A percentile compares a stretch with the other conserved stretches of the same genome.
Evolutionary conservation across 2,113 vertebrate genomes (phyloP).

Genomic region (Xiphophorus maculatus): DNA sequence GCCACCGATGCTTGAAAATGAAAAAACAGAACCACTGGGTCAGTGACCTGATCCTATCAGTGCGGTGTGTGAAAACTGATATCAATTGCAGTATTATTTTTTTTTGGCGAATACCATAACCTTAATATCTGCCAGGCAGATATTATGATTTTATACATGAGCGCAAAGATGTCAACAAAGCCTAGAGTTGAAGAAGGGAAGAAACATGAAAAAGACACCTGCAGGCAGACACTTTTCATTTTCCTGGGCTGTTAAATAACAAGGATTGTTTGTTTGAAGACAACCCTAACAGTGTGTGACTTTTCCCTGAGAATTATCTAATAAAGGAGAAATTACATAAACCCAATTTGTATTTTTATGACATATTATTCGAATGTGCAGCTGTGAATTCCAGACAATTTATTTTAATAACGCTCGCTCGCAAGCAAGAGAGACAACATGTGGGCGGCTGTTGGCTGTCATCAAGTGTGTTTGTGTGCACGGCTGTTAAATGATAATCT

Average conservation of each 20-base stretch:
- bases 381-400: constrained; percentile 35
- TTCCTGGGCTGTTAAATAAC: neutral
- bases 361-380: constrained; percentile 27
- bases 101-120: too few relatives aligned
- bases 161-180: neutral
- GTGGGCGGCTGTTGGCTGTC: constrained; percentile 60
- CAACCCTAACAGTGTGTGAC: neutral
- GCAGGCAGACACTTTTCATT: neutral
- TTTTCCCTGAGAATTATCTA: constrained; percentile 22
- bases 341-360: constrained; percentile 25
- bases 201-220: neutral
- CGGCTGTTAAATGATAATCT: constrained; percentile 62
- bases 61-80: too few relatives aligned
- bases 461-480: constrained; percentile 50
- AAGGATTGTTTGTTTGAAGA: neutral
- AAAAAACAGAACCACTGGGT: neutral
- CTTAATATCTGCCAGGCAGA: too few relatives aligned
- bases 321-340: constrained; percentile 39
- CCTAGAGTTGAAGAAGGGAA: neutral
- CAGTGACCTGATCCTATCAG: neutral
- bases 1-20: too few relatives aligned
- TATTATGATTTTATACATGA: neutral
- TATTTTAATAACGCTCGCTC: constrained; percentile 24
- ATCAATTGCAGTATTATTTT: too few relatives aligned
- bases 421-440: constrained; percentile 36